phyloP scores from a whole-genome alignment of 2,888 invertebrate genomes.

The Syrphus vitripennis region DNA sequence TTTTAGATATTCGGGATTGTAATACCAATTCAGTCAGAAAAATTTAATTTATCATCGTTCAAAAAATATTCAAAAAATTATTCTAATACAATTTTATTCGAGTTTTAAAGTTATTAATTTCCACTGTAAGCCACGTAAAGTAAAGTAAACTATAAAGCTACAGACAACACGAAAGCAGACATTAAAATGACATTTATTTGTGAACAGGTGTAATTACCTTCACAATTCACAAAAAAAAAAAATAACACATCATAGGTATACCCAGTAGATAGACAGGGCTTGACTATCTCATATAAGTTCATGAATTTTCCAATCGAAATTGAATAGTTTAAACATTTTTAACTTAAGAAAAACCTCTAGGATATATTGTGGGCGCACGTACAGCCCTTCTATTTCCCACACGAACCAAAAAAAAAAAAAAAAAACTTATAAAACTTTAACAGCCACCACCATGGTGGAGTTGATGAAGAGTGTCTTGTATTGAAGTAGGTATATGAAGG shows the following conservation, averaged over 20 bases:
- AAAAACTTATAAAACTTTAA: constrained; percentile 13
- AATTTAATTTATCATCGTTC: too few species aligned
- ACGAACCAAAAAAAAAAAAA: background rate
- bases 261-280: constrained; percentile 4
- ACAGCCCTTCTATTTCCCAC: constrained; percentile 9
- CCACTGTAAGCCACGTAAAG: background rate
- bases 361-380: background rate
- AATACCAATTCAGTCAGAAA: too few species aligned
- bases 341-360: background rate
- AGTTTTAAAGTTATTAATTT: background rate
- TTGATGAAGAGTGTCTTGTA: background rate
- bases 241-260: background rate
- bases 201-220: constrained; percentile 55
- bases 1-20: too few species aligned
- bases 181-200: constrained; percentile 62
- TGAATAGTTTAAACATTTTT: background rate
- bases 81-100: background rate
- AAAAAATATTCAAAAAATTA: too few species aligned
- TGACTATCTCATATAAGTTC: background rate
- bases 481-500: too few species aligned
- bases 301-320: constrained; percentile 13
- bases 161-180: constrained; percentile 47
- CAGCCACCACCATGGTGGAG: background rate
- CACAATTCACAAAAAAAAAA: background rate
- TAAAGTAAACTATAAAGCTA: background rate